Conservation (phyloP, 2,888 invertebrate species). For the Drosophila neutralis region DNA sequence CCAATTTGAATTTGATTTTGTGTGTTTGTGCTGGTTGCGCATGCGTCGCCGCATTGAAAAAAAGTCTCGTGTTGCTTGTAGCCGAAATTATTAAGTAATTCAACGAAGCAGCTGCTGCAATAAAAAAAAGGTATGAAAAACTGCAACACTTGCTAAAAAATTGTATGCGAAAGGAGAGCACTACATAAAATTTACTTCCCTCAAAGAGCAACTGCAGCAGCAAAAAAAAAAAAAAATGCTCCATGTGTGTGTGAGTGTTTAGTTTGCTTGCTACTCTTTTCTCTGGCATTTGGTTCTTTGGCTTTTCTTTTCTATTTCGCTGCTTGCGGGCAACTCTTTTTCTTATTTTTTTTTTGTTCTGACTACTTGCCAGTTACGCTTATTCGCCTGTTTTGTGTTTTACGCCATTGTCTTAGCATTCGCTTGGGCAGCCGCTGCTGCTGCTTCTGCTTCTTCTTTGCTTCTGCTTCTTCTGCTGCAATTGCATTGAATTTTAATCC, state of each 20-base stretch:
- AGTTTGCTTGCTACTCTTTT: constrained; percentile 47
- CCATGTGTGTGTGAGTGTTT: constrained; percentile 32
- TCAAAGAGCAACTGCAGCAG: constrained; percentile 33
- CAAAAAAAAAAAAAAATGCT: constrained; percentile 28
- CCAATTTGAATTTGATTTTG: constrained; percentile 65
- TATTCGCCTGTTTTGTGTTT: constrained; percentile 66
- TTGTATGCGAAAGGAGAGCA: constrained; percentile 21
- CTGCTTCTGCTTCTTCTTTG: constrained; percentile 18
- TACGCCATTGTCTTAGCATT: constrained; percentile 65
- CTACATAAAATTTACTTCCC: constrained; percentile 30
- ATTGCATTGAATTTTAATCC: constrained; percentile 48
- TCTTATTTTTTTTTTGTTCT: constrained; percentile 53
- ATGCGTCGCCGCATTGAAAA: constrained; percentile 57
- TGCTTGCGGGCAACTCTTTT: constrained; percentile 48
- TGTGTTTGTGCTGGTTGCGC: constrained; percentile 57
- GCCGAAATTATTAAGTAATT: constrained; percentile 27
- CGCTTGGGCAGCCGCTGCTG: constrained; percentile 37
- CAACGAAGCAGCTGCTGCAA: constrained; percentile 32
- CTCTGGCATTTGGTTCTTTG: constrained; percentile 53
- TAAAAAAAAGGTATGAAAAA: constrained; percentile 33
- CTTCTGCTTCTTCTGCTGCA: constrained; percentile 29
- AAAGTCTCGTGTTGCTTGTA: constrained; percentile 16
- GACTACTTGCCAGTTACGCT: constrained; percentile 65
- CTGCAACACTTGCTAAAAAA: constrained; percentile 36
- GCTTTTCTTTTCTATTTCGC: constrained; percentile 65